A percentile compares a stretch with the other conserved stretches of the same genome.
These are phyloP conservation scores for Micromesistius poutassou DNA, from an alignment of 2,797 vertebrate genomes.

Conservation along the genomic window DNA sequence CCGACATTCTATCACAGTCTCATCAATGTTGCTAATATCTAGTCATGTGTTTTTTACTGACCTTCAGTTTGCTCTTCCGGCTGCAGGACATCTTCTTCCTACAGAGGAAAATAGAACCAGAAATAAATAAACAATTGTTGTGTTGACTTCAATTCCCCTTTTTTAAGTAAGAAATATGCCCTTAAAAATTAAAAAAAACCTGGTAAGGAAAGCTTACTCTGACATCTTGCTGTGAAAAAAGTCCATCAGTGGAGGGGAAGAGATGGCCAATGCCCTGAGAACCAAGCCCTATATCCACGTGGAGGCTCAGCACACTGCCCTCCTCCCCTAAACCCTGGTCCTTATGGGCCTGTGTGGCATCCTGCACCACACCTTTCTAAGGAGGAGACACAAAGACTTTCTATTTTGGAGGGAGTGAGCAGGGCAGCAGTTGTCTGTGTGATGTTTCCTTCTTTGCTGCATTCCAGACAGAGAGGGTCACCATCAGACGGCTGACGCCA, in stretches of 20 bases:
- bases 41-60: slow-evolving; percentile 19
- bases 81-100: slow-evolving; percentile 67
- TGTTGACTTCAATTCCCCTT: background rate
- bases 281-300: background rate
- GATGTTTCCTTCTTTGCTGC: slow-evolving; percentile 24
- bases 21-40: no score
- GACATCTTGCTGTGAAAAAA: slow-evolving; percentile 53
- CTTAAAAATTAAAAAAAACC: slow-evolving; percentile 13
- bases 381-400: slow-evolving; percentile 7
- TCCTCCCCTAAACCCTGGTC: slow-evolving; percentile 35
- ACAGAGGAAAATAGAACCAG: slow-evolving; percentile 8
- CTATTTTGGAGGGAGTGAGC: slow-evolving; percentile 7
- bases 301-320: background rate
- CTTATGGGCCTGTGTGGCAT: background rate
- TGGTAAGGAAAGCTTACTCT: slow-evolving; percentile 49
- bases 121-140: background rate
- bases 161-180: background rate
- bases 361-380: background rate
- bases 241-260: slow-evolving; percentile 28
- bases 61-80: slow-evolving; percentile 65
- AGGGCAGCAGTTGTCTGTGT: slow-evolving; percentile 43
- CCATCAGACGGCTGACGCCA: background rate
- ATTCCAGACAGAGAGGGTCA: slow-evolving; percentile 20
- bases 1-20: no score
- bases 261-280: slow-evolving; percentile 10